phyloP scores from a whole-genome alignment of 2,113 vertebrate genomes.

The Salminus brasiliensis region DNA sequence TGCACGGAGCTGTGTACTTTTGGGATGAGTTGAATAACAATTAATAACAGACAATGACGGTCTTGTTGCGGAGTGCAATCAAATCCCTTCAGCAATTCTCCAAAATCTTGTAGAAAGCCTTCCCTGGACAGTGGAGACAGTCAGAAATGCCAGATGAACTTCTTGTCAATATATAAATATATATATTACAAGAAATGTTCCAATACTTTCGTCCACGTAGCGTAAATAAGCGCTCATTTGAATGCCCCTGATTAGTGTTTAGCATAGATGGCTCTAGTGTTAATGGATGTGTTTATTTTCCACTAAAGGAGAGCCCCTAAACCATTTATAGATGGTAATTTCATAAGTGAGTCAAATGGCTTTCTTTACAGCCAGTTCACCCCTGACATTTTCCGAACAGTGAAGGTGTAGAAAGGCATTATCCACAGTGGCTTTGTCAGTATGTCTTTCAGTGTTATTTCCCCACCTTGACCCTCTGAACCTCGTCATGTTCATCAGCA shows the following conservation, averaged over 20 bases:
- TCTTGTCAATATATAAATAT: no score
- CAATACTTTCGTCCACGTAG: no score
- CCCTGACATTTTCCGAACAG: conserved; percentile 48
- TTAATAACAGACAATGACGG: no score
- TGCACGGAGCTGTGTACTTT: no score
- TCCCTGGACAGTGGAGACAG: no score
- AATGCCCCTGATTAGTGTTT: not conserved
- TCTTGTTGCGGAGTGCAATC: no score
- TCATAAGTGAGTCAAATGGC: conserved; percentile 57
- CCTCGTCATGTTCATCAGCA: conserved; percentile 41
- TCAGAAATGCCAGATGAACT: no score
- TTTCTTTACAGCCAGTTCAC: conserved; percentile 34
- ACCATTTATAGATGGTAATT: conserved; percentile 21
- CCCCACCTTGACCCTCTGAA: conserved; percentile 57
- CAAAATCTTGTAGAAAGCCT: no score
- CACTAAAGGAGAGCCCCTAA: not conserved
- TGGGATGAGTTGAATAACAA: no score
- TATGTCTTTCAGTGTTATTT: conserved; percentile 50
- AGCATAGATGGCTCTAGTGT: not conserved
- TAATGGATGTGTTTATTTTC: not conserved
- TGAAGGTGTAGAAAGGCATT: conserved; percentile 62
- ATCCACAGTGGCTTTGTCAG: conserved; percentile 65
- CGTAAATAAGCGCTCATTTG: not conserved
- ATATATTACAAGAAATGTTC: no score
- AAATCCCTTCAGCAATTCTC: no score